Conservation (phyloP, 1,140 invertebrate species). For the Acromyrmex heyeri region DNA sequence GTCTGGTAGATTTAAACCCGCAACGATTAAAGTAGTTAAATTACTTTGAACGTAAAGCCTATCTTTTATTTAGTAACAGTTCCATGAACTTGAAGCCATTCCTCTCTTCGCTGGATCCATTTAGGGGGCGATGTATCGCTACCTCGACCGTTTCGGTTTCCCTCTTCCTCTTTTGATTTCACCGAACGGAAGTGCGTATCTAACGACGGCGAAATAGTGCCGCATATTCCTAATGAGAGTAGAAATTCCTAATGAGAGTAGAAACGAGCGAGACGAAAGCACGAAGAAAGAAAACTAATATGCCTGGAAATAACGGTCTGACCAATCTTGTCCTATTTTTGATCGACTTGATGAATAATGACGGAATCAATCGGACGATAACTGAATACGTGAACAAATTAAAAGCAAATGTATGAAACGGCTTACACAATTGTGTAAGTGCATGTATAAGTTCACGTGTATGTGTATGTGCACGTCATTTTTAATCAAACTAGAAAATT, state of each 20-base stretch:
- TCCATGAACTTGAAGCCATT: background rate
- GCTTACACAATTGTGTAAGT: too few species aligned
- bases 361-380: too few species aligned
- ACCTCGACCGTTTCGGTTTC: background rate
- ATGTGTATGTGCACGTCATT: too few species aligned
- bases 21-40: background rate
- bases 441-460: too few species aligned
- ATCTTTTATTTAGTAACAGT: constrained; percentile 18
- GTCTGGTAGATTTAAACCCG: background rate
- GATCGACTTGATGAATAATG: too few species aligned
- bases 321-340: too few species aligned
- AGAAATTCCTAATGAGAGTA: constrained; percentile 5
- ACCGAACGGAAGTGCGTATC: constrained; percentile 36
- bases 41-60: background rate
- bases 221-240: constrained; percentile 33
- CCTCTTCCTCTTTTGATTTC: constrained; percentile 15
- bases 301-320: too few species aligned
- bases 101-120: background rate
- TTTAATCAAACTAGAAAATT: too few species aligned
- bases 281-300: background rate
- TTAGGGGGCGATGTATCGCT: background rate
- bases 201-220: constrained; percentile 13
- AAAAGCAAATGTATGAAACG: too few species aligned
- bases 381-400: too few species aligned
- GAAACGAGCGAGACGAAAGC: background rate